A percentile compares a stretch with the other conserved stretches of the same genome.
Evolutionary conservation across 2,113 vertebrate genomes (phyloP).

Genomic region (Nymphicus hollandicus): DNA sequence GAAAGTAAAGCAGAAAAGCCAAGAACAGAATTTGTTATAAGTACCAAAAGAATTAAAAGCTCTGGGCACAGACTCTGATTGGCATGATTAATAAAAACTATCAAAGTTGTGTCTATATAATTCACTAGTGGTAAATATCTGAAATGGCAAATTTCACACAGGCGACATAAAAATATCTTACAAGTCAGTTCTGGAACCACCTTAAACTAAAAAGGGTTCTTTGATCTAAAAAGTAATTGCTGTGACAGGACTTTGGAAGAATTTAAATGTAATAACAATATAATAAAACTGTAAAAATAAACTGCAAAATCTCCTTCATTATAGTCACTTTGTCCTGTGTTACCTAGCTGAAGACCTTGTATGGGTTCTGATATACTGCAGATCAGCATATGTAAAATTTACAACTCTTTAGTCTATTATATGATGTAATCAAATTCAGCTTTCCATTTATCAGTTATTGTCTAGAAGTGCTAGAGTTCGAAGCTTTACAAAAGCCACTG

Average conservation of each 20-base stretch:
- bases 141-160: not conserved
- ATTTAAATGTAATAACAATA: not conserved
- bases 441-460: not conserved
- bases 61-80: not conserved
- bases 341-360: not conserved
- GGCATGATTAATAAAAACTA: not conserved
- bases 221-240: not conserved
- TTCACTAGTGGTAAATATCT: not conserved
- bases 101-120: not conserved
- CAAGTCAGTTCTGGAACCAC: not conserved
- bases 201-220: not conserved
- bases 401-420: not conserved
- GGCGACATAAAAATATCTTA: not conserved
- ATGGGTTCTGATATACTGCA: not conserved
- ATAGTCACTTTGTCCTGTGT: not conserved
- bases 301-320: not conserved
- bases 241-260: not conserved
- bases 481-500: not conserved
- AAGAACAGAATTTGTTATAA: accelerated
- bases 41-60: not conserved
- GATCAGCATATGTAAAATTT: not conserved
- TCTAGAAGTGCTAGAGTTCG: not conserved
- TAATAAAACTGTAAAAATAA: not conserved
- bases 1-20: not conserved
- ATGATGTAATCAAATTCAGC: not conserved